Evolutionary conservation across 2,113 vertebrate genomes (phyloP), one percentile per base, ranked within the genome.

Genomic region (Actinemys pallida): DNA sequence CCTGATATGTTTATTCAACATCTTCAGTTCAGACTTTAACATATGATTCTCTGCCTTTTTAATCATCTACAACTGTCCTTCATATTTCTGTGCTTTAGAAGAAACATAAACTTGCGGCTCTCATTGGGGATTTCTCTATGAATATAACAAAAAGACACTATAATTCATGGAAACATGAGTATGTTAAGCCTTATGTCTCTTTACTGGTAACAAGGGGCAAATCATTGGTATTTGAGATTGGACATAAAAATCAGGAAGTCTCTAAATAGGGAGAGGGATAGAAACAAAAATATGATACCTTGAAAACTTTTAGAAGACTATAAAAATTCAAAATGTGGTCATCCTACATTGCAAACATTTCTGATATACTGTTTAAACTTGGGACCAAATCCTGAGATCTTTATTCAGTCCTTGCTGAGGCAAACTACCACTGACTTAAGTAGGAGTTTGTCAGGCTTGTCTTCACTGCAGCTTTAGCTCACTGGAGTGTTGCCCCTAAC

Each of bases 401-500:
- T 84, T 42, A 86, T 69, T 92, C 50, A 42, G 39, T 25, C 72
- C 72, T 76, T 45, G 22, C 10, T 76, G 6, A 25, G 10, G 42
- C 12, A 76, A 76, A 76, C 8, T n/a, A 69, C 7, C 35, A 19
- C 62, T n/a, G 35, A 35, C 39, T 76, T 45, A 42, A 42, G 45
- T 7, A 76, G 22, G 72, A 45, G 11, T 76, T 45, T 42, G 20
- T 42, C 72, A 24, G 72, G n/a, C 11, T 20, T 88, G 54, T 45
- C 81, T 57, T 50, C 39, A 39, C 0, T 78, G 75, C 57, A 78
- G 6, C 4, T 24, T 59, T 69, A 84, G 20, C 45, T 84, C 59
- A 0, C 1, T 0, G 1, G 72, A 24, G 0, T 62, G 35, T 92
- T 90, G 82, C 47, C 59, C n/a, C 3, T 35, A 75, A 79, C 54